phyloP scores from a whole-genome alignment of 2,888 invertebrate species.

The Dorcus hopei region DNA sequence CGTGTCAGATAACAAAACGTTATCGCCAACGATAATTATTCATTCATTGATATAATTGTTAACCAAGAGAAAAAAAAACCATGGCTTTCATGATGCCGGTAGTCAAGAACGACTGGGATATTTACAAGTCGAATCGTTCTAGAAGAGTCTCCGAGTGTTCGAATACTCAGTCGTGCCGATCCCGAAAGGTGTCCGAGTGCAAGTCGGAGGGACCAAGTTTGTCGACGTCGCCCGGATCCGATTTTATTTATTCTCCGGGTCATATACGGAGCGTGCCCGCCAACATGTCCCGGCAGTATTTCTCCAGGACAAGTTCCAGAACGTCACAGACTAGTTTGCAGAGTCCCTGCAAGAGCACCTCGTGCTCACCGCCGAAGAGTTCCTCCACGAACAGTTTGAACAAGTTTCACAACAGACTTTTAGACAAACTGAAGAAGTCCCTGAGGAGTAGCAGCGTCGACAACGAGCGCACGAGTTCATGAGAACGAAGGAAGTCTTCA shows the following conservation, averaged over 20 bases:
- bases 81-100: conserved; percentile 98
- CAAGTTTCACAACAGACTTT: conserved; percentile 76
- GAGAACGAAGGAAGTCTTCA: conserved; percentile 41
- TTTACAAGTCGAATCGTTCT: conserved; percentile 80
- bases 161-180: conserved; percentile 59
- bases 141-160: conserved; percentile 75
- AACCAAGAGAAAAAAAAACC: background rate
- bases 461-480: conserved; percentile 53
- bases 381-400: conserved; percentile 61
- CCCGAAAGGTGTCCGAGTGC: conserved; percentile 71
- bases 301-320: conserved; percentile 59
- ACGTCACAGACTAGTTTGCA: conserved; percentile 61
- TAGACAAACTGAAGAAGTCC: conserved; percentile 74
- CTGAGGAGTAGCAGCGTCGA: conserved; percentile 59
- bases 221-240: conserved; percentile 63
- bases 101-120: conserved; percentile 90
- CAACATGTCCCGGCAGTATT: conserved; percentile 60
- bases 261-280: conserved; percentile 64
- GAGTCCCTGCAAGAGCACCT: conserved; percentile 66
- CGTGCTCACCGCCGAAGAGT: conserved; percentile 63
- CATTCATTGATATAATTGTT: background rate
- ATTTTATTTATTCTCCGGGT: conserved; percentile 54
- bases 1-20: background rate
- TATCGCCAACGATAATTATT: background rate
- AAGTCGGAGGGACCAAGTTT: conserved; percentile 72